Conservation (phyloP, 2,113 vertebrate genomes). For the Mellivora capensis region DNA sequence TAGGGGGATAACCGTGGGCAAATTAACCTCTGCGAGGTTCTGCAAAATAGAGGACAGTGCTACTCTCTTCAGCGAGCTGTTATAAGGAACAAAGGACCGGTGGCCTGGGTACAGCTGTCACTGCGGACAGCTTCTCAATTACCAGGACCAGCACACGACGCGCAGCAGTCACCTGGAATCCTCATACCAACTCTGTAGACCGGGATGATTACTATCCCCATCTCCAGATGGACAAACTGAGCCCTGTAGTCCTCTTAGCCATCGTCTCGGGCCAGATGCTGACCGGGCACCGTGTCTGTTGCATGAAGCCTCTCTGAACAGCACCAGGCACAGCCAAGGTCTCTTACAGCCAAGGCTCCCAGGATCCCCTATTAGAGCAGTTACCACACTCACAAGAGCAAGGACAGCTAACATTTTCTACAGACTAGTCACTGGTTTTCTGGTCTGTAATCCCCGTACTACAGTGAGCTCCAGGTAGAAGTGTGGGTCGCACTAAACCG, state of each 20-base stretch:
- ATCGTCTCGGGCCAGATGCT: background rate
- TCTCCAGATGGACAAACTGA: background rate
- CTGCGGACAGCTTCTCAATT: background rate
- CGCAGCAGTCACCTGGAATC: background rate
- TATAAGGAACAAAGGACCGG: background rate
- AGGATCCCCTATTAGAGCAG: background rate
- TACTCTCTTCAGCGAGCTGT: background rate
- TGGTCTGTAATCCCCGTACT: too few species aligned
- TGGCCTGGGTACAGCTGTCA: background rate
- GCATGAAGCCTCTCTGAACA: background rate
- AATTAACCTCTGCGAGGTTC: slow-evolving; percentile 40
- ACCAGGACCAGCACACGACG: background rate
- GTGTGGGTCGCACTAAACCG: background rate
- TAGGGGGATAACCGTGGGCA: background rate
- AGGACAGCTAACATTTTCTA: background rate
- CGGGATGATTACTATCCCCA: background rate
- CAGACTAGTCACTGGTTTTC: background rate
- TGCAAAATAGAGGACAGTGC: background rate
- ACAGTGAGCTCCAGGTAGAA: background rate
- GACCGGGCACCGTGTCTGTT: background rate
- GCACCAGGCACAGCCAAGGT: background rate
- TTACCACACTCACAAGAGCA: background rate
- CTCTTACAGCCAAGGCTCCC: background rate
- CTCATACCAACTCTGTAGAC: background rate
- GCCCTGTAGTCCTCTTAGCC: background rate